These are phyloP conservation scores for Acrossocheilus fasciatus DNA, from an alignment of 2,797 vertebrate species.

Conservation along the genomic window DNA sequence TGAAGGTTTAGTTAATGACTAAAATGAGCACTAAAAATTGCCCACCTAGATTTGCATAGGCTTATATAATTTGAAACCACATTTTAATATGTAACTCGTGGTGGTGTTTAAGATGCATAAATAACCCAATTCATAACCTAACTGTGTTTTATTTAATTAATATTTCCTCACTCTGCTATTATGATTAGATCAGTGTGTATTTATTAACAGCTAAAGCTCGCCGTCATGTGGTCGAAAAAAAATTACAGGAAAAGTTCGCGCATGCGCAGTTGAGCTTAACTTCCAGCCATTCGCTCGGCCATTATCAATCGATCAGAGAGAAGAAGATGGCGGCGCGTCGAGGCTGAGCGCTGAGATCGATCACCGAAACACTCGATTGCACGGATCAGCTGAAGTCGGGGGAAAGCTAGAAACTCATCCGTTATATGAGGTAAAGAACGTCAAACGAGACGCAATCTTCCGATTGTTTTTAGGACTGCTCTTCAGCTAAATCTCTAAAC, in stretches of 20 bases:
- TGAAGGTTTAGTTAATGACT: background rate
- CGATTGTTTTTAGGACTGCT: background rate
- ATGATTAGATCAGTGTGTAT: background rate
- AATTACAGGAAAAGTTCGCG: conserved; percentile 6
- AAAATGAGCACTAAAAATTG: background rate
- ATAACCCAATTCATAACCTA: background rate
- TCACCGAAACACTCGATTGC: conserved; percentile 85
- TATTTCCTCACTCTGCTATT: background rate
- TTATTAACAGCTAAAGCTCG: conserved; percentile 36
- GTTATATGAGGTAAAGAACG: background rate
- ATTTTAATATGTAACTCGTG: background rate
- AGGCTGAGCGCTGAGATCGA: conserved; percentile 76
- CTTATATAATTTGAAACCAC: background rate
- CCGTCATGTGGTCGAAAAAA: conserved; percentile 27
- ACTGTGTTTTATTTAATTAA: background rate
- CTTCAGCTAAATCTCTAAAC: conserved; percentile 57
- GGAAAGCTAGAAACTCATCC: conserved; percentile 44
- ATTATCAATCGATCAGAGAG: conserved; percentile 88
- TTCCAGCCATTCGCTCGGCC: conserved; percentile 70
- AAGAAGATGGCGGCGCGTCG: conserved; percentile 80
- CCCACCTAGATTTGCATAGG: too few relatives aligned
- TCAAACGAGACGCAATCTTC: background rate
- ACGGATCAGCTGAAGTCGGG: conserved; percentile 57
- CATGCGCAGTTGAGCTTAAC: conserved; percentile 49
- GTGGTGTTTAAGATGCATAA: background rate